phyloP scores from a whole-genome alignment of 2,797 vertebrate species.

The Erpetoichthys calabaricus region DNA sequence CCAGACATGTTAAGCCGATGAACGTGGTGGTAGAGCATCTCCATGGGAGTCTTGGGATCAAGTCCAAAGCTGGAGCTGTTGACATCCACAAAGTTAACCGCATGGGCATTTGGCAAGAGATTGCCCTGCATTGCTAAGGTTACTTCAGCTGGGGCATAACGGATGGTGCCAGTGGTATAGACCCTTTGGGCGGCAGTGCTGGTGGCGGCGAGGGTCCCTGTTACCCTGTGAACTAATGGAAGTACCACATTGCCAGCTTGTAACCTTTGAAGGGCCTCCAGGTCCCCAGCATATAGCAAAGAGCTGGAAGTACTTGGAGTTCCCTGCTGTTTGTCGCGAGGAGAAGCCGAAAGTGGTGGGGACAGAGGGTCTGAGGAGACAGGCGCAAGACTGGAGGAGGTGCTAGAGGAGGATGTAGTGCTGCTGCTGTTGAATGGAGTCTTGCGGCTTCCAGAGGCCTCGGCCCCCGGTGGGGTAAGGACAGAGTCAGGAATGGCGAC shows the following conservation, averaged over 20 bases:
- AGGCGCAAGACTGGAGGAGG: conserved; percentile 57
- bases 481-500: conserved; percentile 91
- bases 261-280: conserved; percentile 88
- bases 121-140: conserved; percentile 93
- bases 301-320: conserved; percentile 73
- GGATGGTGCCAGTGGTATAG: conserved; percentile 97
- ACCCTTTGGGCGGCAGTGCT: conserved; percentile 80
- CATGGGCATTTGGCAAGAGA: conserved; percentile 77
- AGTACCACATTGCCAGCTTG: conserved; percentile 89
- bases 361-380: conserved; percentile 84
- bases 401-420: conserved; percentile 55
- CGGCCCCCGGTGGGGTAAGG: conserved; percentile 84
- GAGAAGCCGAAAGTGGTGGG: conserved; percentile 92
- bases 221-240: conserved; percentile 86
- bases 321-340: conserved; percentile 85
- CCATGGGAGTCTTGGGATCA: conserved; percentile 97
- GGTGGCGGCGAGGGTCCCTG: conserved; percentile 74
- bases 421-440: conserved; percentile 67
- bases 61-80: conserved; percentile 81
- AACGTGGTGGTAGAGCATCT: conserved; percentile 98
- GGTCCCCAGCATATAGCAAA: conserved; percentile 85
- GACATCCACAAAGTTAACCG: conserved; percentile 92
- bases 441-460: conserved; percentile 71
- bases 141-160: conserved; percentile 93
- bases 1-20: conserved; percentile 95